Base-by-base conservation (phyloP, 2,888 invertebrate genomes). In the Amblyteles armatorius region DNA sequence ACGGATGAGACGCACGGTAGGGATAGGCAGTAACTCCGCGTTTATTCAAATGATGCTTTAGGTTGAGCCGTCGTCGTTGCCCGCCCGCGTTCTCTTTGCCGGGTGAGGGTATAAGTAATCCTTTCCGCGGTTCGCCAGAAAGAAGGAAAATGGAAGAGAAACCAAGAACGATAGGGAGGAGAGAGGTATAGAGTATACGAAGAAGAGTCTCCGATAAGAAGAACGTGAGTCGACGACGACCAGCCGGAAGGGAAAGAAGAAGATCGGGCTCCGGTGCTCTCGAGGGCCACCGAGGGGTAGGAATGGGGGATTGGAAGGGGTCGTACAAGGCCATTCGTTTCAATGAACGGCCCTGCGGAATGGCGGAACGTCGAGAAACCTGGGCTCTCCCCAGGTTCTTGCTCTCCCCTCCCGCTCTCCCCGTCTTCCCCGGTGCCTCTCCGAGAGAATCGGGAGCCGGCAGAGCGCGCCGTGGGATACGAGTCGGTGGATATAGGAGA, bases 41-140 rank as follows among this genome's bases (percentile, higher is more conserved):
- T 93, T 93, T 92, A 93, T 92, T 92, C 92, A 93, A 93, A 93
- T 91, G 92, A 93, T 92, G 89, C 91, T 92, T 92, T 91, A 92
- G 92, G 89, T 89, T 86, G 89, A 90, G 87, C 86, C 87, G 86
- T 85, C 84, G 83, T 63, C 84, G 87, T 86, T 52, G 36, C 85
- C 84, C 82, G 29, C 84, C 71, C 40, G 88, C 87, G 87, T 91
- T 88, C 90, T 87, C 90, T 91, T 88, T 84, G 86, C 81, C 86
- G 13, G 57, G 26, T 16, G 22, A 33, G 86, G 90, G 88, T 80
- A 91, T 92, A 91, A 91, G 92, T 92, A 92, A 92, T 92, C 91
- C 90, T 80, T 87, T 88, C 78, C 83, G 48, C 67, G 68, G 68
- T 19, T n/a, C 40, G 19, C 60, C 76, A 65, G 71, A 79, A 84